Conservation (phyloP, 2,888 invertebrate genomes). For the Petrolisthes manimaculis region DNA sequence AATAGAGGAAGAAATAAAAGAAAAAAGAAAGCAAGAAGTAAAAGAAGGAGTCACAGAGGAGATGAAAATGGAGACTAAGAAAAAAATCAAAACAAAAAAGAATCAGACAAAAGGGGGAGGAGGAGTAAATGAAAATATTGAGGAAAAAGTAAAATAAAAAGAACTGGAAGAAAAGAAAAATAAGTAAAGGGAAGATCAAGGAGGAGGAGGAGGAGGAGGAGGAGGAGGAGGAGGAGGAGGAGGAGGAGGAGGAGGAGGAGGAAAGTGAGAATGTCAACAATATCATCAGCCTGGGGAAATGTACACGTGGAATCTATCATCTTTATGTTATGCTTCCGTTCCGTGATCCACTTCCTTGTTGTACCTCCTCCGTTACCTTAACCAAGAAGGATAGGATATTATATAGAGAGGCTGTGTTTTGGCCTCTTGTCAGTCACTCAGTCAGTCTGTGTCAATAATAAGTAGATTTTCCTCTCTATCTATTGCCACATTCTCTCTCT, state of each 20-base stretch:
- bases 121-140: neutral
- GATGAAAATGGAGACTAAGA: neutral
- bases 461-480: no score
- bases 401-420: no score
- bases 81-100: neutral
- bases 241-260: neutral
- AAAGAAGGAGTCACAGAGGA: neutral
- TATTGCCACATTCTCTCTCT: no score
- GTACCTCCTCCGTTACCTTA: no score
- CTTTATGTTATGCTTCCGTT: no score
- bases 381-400: no score
- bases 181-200: neutral
- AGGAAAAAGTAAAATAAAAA: neutral
- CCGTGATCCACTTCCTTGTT: no score
- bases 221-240: neutral
- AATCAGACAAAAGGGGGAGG: neutral
- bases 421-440: no score
- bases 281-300: no score
- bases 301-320: no score
- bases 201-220: no score
- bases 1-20: neutral
- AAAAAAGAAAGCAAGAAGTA: neutral
- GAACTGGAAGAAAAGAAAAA: neutral
- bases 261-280: neutral
- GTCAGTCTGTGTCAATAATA: no score